Conservation (phyloP, 2,113 vertebrate species). For the Lophochroa leadbeateri region DNA sequence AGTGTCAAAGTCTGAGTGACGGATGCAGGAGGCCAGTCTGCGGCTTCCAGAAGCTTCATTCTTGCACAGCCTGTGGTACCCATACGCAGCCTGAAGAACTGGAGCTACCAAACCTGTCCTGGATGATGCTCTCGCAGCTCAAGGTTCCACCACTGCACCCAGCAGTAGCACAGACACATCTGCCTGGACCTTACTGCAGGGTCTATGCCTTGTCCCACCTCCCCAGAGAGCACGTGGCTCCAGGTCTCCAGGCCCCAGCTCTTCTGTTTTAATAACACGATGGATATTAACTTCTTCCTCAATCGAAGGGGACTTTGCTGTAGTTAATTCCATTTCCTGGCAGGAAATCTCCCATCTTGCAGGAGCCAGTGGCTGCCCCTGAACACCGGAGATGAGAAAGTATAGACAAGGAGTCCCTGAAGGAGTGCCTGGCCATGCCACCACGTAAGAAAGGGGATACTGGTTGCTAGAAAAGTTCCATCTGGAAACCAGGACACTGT, state of each 20-base stretch:
- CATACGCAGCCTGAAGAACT: accelerated
- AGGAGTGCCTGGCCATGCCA: neutral
- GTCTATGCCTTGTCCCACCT: neutral
- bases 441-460: accelerated
- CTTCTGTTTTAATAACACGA: neutral
- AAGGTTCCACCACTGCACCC: accelerated
- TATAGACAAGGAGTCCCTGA: neutral
- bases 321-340: neutral
- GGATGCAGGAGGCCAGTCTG: neutral
- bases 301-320: neutral
- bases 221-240: neutral
- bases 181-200: accelerated
- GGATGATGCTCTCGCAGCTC: neutral
- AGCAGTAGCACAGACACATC: neutral
- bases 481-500: neutral
- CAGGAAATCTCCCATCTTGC: neutral
- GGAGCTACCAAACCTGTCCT: neutral
- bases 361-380: neutral
- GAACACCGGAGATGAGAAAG: neutral
- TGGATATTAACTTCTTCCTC: neutral
- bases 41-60: neutral
- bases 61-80: neutral
- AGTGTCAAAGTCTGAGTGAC: neutral
- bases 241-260: neutral
- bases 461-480: neutral